Evolutionary conservation across 2,113 vertebrate genomes (phyloP).

Genomic region (Leucosticte australis): DNA sequence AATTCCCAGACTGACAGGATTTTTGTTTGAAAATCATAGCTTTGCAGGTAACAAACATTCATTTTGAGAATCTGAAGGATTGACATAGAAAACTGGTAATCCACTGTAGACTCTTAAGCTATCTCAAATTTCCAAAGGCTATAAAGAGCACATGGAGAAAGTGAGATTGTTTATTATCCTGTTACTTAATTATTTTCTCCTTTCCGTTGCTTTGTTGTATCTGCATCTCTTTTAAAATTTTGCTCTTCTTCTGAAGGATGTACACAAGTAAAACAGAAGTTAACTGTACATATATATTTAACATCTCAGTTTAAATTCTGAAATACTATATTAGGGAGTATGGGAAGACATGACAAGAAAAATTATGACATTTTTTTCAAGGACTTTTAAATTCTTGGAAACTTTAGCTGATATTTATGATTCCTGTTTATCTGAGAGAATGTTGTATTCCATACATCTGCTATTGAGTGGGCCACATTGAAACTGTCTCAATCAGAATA

Average conservation of each 20-base stretch:
- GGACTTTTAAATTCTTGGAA: not conserved
- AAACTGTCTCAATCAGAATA: not conserved
- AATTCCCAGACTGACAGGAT: not conserved
- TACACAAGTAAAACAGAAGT: not conserved
- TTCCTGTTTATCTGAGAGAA: not conserved
- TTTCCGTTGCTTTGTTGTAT: not conserved
- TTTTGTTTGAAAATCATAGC: not conserved
- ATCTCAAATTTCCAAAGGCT: not conserved
- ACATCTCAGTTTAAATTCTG: not conserved
- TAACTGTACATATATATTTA: not conserved
- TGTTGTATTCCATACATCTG: not conserved
- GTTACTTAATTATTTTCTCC: not conserved
- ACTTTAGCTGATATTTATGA: not conserved
- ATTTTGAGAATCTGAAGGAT: not conserved
- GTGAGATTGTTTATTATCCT: not conserved
- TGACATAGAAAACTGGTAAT: not conserved
- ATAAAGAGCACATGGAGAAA: not conserved
- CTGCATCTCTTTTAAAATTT: not conserved
- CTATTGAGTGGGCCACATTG: not conserved
- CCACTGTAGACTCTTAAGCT: not conserved
- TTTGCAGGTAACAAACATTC: not conserved
- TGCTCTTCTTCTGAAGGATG: not conserved
- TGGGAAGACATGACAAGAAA: not conserved
- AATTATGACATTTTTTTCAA: not conserved
- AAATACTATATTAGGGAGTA: not conserved